These are phyloP conservation scores for Chloroceryle inda DNA, from an alignment of 2,797 vertebrate genomes.

Conservation along the genomic window DNA sequence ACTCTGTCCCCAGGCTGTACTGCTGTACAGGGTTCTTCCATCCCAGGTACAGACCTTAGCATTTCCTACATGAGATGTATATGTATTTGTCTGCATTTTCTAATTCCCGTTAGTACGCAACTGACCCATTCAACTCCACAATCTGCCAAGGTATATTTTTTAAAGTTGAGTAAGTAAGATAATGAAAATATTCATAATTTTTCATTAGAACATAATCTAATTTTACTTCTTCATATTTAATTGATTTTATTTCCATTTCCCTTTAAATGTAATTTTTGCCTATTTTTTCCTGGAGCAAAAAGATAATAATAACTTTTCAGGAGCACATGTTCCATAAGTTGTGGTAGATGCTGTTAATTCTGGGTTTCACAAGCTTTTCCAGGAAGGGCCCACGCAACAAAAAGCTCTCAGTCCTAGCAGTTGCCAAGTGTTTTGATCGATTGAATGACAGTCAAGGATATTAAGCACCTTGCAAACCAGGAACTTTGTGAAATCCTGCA, in stretches of 20 bases:
- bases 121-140: neutral
- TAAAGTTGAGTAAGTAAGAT: neutral
- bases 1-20: neutral
- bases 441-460: conserved; percentile 28
- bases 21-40: neutral
- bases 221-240: conserved; percentile 30
- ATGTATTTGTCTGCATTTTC: neutral
- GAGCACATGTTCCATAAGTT: neutral
- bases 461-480: conserved; percentile 26
- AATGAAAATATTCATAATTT: neutral
- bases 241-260: conserved; percentile 35
- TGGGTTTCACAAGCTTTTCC: neutral
- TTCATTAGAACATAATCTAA: neutral
- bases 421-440: conserved; percentile 51
- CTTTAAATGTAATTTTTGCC: neutral
- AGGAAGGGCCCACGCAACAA: neutral
- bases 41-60: neutral
- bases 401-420: conserved; percentile 18
- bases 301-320: neutral
- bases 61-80: neutral
- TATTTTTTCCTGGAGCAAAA: conserved; percentile 19
- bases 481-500: conserved; percentile 18
- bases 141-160: neutral
- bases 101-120: neutral
- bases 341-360: neutral